phyloP scores from a whole-genome alignment of 2,113 vertebrate genomes.

The Gymnarchus niloticus region DNA sequence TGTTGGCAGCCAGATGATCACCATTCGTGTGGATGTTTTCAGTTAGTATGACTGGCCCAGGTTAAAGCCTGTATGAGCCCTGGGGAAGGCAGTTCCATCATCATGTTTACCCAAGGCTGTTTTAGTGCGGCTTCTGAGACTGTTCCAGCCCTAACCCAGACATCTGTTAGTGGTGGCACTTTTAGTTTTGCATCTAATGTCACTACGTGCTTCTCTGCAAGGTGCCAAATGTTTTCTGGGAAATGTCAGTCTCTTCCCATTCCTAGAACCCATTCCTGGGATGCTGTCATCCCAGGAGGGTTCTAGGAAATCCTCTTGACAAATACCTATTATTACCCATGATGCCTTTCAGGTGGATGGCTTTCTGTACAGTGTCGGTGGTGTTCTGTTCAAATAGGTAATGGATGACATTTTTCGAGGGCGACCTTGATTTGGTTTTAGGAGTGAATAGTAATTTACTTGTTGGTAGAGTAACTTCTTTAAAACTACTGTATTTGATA shows the following conservation, averaged over 20 bases:
- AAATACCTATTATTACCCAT: background rate
- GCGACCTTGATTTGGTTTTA: slow-evolving; percentile 6
- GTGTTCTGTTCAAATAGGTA: background rate
- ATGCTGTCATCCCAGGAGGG: background rate
- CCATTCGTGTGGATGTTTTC: too few species aligned
- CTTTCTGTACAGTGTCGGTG: background rate
- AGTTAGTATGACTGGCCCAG: too few species aligned
- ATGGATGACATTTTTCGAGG: background rate
- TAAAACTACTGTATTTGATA: too few species aligned
- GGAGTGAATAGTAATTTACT: background rate
- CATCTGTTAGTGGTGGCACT: too few species aligned
- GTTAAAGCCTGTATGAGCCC: too few species aligned
- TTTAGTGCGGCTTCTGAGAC: background rate
- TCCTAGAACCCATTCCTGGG: background rate
- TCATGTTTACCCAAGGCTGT: background rate
- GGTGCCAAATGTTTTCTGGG: background rate
- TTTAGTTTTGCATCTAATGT: background rate
- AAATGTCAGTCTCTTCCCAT: background rate
- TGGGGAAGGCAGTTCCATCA: background rate
- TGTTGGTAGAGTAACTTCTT: too few species aligned
- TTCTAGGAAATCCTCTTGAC: background rate
- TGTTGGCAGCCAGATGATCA: too few species aligned
- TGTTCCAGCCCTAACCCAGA: too few species aligned
- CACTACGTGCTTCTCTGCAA: background rate
- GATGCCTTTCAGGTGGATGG: background rate